Evolutionary conservation across 2,888 invertebrate genomes (phyloP), one percentile per base, ranked within the genome.

Genomic region (Idaea straminata): DNA sequence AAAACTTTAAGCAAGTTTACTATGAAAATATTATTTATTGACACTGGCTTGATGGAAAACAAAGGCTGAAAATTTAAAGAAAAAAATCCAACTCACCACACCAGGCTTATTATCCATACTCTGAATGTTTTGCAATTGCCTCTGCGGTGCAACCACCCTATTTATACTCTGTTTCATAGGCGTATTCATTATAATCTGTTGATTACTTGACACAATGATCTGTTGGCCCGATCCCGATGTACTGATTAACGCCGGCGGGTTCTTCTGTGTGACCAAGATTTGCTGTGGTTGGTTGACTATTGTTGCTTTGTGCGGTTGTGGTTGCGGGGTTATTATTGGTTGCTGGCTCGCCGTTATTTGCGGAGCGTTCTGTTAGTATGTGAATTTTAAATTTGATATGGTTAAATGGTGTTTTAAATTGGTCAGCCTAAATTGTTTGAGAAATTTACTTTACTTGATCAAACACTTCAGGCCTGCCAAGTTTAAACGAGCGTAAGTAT

Each of bases 291-390:
- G 93, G 85, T 91, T 77, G 73, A 89, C 82, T 5, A 92, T 83
- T 72, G 90, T 91, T 0, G 92, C 95, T 10, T 95, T 94, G 57
- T 95, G 94, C 0, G 93, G 90, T 74, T 91, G 93, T 5, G 93
- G 93, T 68, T 92, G 93, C 0, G 89, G 81, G 0, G 91, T 91
- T 79, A 92, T 91, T 67, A 93, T 85, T 0, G 92, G 92, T 75
- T 93, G 93, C 72, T 93, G 93, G 64, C 91, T 91, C 64, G 84
- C 83, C 0, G 92, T 91, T 65, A 93, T 81, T 80, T 91, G 92
- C 0, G 93, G 88, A 0, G 91, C 69, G 62, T 85, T 91, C 92
- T 92, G 87, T 67, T 58, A 66, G 25, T 25, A 25, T 25, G 1
- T 47, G 10, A 47, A 13, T 47, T 47, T 47, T 47, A 1, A 36